Base-by-base conservation (phyloP, 2,113 vertebrate species). In the Neodontobutis hainanensis region DNA sequence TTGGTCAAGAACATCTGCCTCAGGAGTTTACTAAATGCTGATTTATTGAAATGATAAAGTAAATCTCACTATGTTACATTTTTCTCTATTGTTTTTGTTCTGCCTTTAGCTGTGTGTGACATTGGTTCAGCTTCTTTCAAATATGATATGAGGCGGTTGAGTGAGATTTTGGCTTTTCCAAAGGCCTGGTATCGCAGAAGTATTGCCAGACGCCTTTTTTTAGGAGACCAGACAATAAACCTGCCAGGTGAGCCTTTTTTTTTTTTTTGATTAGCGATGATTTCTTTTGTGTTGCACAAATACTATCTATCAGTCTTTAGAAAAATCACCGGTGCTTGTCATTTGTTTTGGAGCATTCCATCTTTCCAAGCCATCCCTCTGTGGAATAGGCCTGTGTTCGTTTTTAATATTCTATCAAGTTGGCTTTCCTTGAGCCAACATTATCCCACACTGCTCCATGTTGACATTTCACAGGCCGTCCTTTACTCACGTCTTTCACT, bases 41-140 rank as follows among this genome's bases (percentile, higher is more conserved):
- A 36, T 1, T 27, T 27, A 27, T 27, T 27, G 1, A 27, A 27
- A 27, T 27, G 1, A 27, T 56, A 47, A 42, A 11, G 8, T 42
- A n/a, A 34, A 48, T 46, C 8, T 69, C 4, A 6, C 10, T 40
- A 8, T 55, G 52, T 36, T 36, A 42, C n/a, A 8, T 15, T 19
- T 5, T 11, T 27, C n/a, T 8, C 15, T 46, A 11, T 43, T 11
- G 6, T 43, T 43, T 8, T 43, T n/a, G 10, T 60, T 57, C 38
- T 66, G 6, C 56, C 32, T 11, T 55, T 77, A 99, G 97, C 97
- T 65, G 97, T 99, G 64, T 99, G 97, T 77, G 97, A 99, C 86
- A 99, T 99, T 61, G 97, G 97, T 43, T 99, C 97, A 1, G 97
- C 97, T 50, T 99, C 97, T 50, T 99, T 99, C 80, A 99, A 99